Conservation (phyloP, 2,797 vertebrate species). For the Eremophila alpestris region DNA sequence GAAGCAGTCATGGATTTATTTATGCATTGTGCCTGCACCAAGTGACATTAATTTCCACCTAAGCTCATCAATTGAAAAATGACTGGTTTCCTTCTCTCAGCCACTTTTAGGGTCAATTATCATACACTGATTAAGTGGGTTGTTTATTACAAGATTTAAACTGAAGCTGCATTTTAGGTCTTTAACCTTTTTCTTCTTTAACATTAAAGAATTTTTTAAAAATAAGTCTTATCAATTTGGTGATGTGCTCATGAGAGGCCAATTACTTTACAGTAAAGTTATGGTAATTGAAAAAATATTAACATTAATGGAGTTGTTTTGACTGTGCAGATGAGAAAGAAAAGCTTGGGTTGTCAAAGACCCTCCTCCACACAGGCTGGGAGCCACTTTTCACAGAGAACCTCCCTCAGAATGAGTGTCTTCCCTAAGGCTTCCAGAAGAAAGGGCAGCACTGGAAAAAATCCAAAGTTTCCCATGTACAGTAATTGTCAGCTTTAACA, state of each 20-base stretch:
- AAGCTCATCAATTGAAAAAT: conserved; percentile 59
- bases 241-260: background rate
- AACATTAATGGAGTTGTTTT: background rate
- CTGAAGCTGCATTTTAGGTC: background rate
- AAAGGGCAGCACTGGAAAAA: background rate
- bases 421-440: background rate
- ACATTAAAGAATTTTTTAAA: background rate
- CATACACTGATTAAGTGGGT: conserved; percentile 1
- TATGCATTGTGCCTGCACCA: background rate
- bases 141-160: conserved; percentile 17
- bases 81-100: conserved; percentile 41
- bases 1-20: conserved; percentile 25
- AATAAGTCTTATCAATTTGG: background rate
- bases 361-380: background rate
- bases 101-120: conserved; percentile 50
- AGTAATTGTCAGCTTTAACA: background rate
- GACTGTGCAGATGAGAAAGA: background rate
- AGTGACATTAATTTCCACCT: conserved; percentile 53
- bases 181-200: background rate
- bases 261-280: background rate
- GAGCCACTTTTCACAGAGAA: background rate
- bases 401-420: background rate
- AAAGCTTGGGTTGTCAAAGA: background rate
- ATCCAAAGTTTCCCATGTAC: background rate
- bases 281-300: background rate